Base-by-base conservation (phyloP, 2,797 vertebrate species). In the Chromobotia macracanthus region DNA sequence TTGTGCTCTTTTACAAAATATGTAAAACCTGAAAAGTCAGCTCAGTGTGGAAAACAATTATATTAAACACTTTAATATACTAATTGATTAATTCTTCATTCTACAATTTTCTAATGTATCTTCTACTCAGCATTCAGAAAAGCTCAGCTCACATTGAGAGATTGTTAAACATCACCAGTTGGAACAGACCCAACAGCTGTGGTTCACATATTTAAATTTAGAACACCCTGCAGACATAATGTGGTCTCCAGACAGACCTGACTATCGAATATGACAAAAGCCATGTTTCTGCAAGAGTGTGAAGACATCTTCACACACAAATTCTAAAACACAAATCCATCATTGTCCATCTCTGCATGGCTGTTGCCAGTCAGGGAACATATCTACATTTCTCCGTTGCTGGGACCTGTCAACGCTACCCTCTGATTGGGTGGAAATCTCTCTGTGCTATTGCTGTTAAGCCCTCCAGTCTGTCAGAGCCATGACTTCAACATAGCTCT, bases 301-400 rank as follows among this genome's bases (percentile, higher is more conserved):
- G 16, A 9, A 44, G 1, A 56, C 41, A 48, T 56, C 73, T 78
- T 80, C 48, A 80, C 82, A 19, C 77, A 69, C 61, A 80, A 50
- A 67, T 53, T 61, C 19, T 60, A 58, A 82, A 63, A 53, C 41
- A 21, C 16, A 77, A 84, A 80, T 82, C 70, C 77, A 82, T 82
- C 75, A 72, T 66, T 80, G 60, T 84, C 77, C 55, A 80, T 84
- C 73, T 81, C 55, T 77, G n/a, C 25, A 71, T 51, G 55, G 21
- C 72, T 76, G 72, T 64, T 69, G 44, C 65, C 63, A 72, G 55
- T 55, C 65, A 71, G 61, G 65, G 71, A 82, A 70, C 28, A 28
- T 46, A 71, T 70, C 71, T 41, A 7, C 38, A 41, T 41, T 41
- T 8, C 9, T 67, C 65, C 66, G 63, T 64, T 77, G 21, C n/a